Conservation (phyloP, 1,140 invertebrate genomes). For the Tetragonula clypearis region DNA sequence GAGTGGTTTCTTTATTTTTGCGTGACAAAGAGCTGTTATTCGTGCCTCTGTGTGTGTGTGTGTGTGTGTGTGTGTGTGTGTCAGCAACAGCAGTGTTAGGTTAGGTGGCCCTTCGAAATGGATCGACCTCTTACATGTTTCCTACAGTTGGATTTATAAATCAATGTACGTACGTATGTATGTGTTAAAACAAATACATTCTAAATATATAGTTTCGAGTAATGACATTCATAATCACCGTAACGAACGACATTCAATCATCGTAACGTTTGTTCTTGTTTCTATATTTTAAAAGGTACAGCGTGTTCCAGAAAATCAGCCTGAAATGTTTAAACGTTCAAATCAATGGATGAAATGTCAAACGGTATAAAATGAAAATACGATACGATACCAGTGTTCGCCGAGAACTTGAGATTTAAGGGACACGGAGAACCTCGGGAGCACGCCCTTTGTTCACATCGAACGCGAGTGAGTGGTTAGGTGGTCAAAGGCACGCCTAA, state of each 20-base stretch:
- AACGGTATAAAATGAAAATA: neutral
- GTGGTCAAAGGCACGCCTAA: conserved; percentile 38
- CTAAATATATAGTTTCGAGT: neutral
- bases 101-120: neutral
- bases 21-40: conserved; percentile 5
- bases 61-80: neutral
- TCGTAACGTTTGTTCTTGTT: neutral
- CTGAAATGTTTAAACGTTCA: neutral
- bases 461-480: conserved; percentile 18
- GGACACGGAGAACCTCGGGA: neutral
- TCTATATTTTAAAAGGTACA: neutral
- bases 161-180: neutral
- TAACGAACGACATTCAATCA: neutral
- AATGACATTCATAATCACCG: too few relatives aligned
- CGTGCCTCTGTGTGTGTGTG: neutral
- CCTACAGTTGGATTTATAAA: neutral
- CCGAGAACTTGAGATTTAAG: neutral
- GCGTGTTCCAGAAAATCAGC: neutral
- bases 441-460: conserved; percentile 30
- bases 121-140: neutral
- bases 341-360: too few relatives aligned
- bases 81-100: neutral
- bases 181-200: neutral
- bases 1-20: neutral
- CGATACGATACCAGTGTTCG: neutral